phyloP scores from a whole-genome alignment of 2,888 invertebrate genomes.

The Oeneis ivallda region DNA sequence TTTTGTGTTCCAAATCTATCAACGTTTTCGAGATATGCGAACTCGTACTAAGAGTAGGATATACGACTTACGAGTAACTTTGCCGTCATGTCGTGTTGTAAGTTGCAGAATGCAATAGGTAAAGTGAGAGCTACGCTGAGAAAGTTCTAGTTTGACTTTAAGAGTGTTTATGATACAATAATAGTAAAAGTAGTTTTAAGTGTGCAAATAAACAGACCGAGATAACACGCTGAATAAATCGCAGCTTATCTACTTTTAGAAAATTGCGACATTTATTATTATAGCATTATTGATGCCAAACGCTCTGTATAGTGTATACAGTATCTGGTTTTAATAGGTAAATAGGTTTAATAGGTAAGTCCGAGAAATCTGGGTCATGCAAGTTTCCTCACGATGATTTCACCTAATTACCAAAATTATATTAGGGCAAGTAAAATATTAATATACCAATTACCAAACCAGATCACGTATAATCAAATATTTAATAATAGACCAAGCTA shows the following conservation, averaged over 20 bases:
- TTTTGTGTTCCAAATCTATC: too few species aligned
- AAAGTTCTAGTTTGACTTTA: constrained; percentile 5
- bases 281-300: neutral
- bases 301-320: neutral
- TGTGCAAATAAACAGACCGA: constrained; percentile 15
- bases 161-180: constrained; percentile 20
- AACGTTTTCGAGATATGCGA: too few species aligned
- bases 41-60: constrained; percentile 30
- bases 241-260: neutral
- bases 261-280: neutral
- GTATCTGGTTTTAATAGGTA: neutral
- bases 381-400: too few species aligned
- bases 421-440: neutral
- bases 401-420: too few species aligned
- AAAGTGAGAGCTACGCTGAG: constrained; percentile 3
- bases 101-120: constrained; percentile 21
- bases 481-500: constrained; percentile 16
- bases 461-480: constrained; percentile 10
- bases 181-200: too few species aligned
- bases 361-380: too few species aligned
- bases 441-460: neutral
- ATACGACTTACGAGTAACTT: constrained; percentile 2
- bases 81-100: constrained; percentile 9
- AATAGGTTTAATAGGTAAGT: too few species aligned
- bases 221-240: neutral